phyloP scores from a whole-genome alignment of 2,113 vertebrate genomes.

The Plecotus auritus region DNA sequence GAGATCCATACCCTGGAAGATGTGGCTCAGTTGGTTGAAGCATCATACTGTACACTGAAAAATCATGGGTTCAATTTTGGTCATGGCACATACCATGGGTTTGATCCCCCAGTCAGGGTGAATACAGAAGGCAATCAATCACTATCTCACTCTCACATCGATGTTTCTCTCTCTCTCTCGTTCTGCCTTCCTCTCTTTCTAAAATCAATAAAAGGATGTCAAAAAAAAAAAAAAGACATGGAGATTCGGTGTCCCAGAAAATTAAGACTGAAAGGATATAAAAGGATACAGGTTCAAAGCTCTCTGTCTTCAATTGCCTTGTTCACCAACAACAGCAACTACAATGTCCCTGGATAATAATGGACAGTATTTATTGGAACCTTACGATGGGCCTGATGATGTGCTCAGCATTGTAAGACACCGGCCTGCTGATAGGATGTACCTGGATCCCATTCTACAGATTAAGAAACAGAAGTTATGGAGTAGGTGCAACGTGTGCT shows the following conservation, averaged over 20 bases:
- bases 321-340: background rate
- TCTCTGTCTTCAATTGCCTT: background rate
- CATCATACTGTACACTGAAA: background rate
- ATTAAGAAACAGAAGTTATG: background rate
- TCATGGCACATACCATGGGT: background rate
- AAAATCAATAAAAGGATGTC: too few species aligned
- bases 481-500: background rate
- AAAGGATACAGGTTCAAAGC: background rate
- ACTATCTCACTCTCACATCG: background rate
- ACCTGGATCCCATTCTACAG: background rate
- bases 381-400: fast-evolving
- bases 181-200: too few species aligned
- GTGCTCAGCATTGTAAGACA: background rate
- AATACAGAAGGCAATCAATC: background rate
- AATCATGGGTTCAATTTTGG: background rate
- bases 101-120: background rate
- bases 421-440: background rate
- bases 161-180: background rate
- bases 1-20: background rate
- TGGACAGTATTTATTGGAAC: background rate
- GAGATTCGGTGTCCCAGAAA: background rate
- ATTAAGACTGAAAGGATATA: background rate
- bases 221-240: background rate
- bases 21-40: background rate
- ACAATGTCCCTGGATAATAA: background rate